phyloP scores from a whole-genome alignment of 2,888 invertebrate species.

The Chymomyza procnemis region DNA sequence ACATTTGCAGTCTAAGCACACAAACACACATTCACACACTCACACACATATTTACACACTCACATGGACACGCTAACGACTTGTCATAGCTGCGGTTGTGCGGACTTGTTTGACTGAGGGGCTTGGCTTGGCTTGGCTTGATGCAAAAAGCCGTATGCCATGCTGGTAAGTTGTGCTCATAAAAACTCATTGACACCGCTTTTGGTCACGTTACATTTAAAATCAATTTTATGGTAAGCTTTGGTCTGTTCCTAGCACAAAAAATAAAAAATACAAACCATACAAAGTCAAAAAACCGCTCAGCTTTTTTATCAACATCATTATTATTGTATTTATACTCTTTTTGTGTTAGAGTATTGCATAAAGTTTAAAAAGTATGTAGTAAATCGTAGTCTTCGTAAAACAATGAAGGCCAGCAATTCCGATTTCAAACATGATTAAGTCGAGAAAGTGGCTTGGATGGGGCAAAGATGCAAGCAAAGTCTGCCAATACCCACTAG shows the following conservation, averaged over 20 bases:
- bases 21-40: neutral
- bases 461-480: no score
- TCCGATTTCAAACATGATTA: no score
- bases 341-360: neutral
- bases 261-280: constrained; percentile 1
- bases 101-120: constrained; percentile 1
- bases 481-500: no score
- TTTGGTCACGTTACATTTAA: constrained; percentile 56
- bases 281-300: constrained; percentile 1
- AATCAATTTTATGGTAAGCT: constrained; percentile 57
- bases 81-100: constrained; percentile 53
- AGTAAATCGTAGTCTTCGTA: neutral
- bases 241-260: neutral
- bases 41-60: constrained; percentile 30
- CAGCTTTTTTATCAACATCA: neutral
- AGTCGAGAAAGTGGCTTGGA: no score
- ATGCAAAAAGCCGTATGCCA: constrained; percentile 17
- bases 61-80: constrained; percentile 48
- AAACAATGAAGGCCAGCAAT: no score
- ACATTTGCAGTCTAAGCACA: neutral
- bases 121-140: constrained; percentile 32
- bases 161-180: constrained; percentile 24
- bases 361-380: neutral
- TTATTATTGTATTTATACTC: neutral
- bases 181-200: constrained; percentile 50